Conservation (phyloP, 2,888 invertebrate genomes). For the Sarcophaga carnaria region DNA sequence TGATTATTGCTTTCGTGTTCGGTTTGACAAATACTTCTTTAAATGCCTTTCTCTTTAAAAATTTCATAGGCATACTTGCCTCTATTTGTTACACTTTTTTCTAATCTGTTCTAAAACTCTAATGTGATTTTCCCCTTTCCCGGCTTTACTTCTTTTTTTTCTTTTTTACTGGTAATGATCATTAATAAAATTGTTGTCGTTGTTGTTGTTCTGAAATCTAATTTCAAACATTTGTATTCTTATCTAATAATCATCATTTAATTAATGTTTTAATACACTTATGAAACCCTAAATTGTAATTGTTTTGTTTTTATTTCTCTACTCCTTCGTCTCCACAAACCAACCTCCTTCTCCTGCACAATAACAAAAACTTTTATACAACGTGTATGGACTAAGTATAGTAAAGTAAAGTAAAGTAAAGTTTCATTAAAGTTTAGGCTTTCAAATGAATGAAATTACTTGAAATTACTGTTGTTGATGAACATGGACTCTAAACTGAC, state of each 20-base stretch:
- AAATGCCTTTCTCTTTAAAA: too few relatives aligned
- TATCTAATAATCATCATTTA: conserved; percentile 61
- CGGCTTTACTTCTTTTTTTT: background rate
- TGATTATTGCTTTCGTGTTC: too few relatives aligned
- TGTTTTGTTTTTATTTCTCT: conserved; percentile 39
- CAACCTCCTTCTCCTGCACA: background rate
- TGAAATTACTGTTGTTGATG: background rate
- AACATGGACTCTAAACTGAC: background rate
- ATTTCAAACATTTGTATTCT: background rate
- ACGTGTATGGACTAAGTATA: background rate
- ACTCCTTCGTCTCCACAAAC: background rate
- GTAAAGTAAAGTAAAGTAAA: conserved; percentile 36
- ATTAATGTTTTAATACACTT: conserved; percentile 64
- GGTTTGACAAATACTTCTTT: too few relatives aligned
- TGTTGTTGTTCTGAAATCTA: background rate
- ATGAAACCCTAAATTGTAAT: conserved; percentile 56
- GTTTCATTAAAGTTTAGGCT: conserved; percentile 42
- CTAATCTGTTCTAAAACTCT: background rate
- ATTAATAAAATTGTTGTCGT: conserved; percentile 37
- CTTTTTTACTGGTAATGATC: background rate
- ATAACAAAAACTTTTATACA: conserved; percentile 37
- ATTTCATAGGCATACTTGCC: background rate
- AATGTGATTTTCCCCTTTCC: too few relatives aligned
- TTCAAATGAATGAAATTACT: conserved; percentile 44
- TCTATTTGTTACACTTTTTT: too few relatives aligned